Evolutionary conservation across 2,888 invertebrate species (phyloP), one percentile per base, ranked within the genome.

Genomic region (Aleiodes leptofemur): DNA sequence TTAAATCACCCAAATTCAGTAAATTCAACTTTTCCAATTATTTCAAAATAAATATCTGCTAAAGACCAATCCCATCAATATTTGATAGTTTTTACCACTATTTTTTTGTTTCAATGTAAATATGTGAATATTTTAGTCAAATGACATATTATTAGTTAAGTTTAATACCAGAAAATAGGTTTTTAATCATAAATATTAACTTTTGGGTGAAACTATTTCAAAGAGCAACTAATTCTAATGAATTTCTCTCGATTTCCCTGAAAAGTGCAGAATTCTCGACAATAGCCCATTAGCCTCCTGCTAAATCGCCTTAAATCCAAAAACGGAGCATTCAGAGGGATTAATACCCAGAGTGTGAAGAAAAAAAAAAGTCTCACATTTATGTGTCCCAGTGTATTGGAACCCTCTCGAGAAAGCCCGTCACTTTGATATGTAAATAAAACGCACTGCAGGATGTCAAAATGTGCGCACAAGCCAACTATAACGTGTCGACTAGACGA

Each of bases 341-440:
- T 79, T 83, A 72, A 74, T 23, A 64, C 68, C 74, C 70, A 77
- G 43, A 72, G 73, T 50, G 29, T 11, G 48, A 51, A 55, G 29
- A 68, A 51, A 68, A 51, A 68, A 53, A 51, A 68, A 51, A 68
- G 31, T 68, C 53, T 71, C 14, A 48, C 76, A 79, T 81, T 34
- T 81, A 77, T 80, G 77, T 80, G 77, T 80, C 79, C 69, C 66
- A 69, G 77, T 69, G 73, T 76, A 71, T 74, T 66, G 70, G 73
- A 70, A 51, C 64, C 71, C 72, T 74, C 77, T 61, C 57, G 69
- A 77, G 77, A 76, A 78, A 79, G 73, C 77, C 77, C 82, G 83
- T 86, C 87, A 89, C 89, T 89, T 89, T 89, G 89, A 89, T 88
- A 89, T 89, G 89, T 87, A 89, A 89, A 89, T 89, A 89, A 68